Conservation (phyloP, 2,797 vertebrate genomes). For the Benthosema pterotum region DNA sequence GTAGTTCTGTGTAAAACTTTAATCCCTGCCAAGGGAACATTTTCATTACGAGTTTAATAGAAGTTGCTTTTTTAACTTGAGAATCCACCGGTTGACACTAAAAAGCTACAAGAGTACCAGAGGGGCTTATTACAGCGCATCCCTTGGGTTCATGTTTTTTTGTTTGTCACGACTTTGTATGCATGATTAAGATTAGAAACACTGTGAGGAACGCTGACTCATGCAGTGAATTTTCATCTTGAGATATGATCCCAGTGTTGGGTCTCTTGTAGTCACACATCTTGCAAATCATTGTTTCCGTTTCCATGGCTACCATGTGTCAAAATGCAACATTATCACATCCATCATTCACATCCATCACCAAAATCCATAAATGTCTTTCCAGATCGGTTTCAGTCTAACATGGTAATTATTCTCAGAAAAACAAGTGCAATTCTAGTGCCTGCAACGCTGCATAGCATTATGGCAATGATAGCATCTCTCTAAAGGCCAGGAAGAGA, state of each 20-base stretch:
- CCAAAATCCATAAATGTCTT: slow-evolving; percentile 20
- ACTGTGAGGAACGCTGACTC: not conserved
- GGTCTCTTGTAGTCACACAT: slow-evolving; percentile 8
- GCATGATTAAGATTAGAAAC: slow-evolving; percentile 19
- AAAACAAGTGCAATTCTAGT: not conserved
- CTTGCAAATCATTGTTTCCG: slow-evolving; percentile 49
- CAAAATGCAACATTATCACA: not conserved
- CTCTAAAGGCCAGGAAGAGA: slow-evolving; percentile 23
- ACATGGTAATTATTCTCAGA: slow-evolving; percentile 10
- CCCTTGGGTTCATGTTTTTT: not conserved
- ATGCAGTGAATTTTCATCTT: too few relatives aligned
- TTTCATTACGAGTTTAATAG: not conserved
- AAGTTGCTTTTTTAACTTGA: slow-evolving; percentile 8
- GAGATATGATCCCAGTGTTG: too few relatives aligned
- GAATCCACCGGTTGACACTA: too few relatives aligned
- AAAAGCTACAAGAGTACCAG: slow-evolving; percentile 17
- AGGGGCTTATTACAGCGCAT: too few relatives aligned
- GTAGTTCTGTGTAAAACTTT: too few relatives aligned
- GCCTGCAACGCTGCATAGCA: not conserved
- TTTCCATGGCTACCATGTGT: slow-evolving; percentile 46
- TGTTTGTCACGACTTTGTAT: slow-evolving; percentile 21
- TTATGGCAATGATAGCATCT: slow-evolving; percentile 22
- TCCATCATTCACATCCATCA: not conserved
- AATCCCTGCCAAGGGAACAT: not conserved
- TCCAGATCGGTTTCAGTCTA: not conserved